Evolutionary conservation across 1,140 invertebrate species (phyloP).

Genomic region (Lycorma delicatula): DNA sequence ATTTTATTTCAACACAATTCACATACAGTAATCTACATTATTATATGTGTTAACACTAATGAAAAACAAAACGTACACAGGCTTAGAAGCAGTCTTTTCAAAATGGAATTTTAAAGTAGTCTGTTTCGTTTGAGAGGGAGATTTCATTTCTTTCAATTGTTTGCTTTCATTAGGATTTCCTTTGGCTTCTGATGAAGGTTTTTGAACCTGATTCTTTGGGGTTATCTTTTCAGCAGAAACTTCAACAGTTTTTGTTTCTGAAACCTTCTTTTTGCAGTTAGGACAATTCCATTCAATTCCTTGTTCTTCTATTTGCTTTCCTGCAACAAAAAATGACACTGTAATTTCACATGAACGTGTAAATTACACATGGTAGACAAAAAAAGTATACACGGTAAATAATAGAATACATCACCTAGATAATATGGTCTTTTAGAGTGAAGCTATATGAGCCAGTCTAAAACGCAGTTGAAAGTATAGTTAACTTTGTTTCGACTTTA

Average conservation of each 20-base stretch:
- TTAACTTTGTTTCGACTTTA: too few species aligned
- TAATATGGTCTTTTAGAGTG: too few species aligned
- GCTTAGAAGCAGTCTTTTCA: not conserved
- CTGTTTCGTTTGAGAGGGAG: not conserved
- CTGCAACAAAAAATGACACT: conserved; percentile 29
- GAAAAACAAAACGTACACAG: not conserved
- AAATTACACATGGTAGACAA: not conserved
- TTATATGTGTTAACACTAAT: not conserved
- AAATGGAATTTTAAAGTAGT: not conserved
- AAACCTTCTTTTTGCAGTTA: conserved; percentile 51
- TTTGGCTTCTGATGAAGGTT: not conserved
- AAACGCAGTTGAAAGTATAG: too few species aligned
- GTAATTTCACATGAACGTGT: not conserved
- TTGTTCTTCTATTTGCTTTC: conserved; percentile 79
- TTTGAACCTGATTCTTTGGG: not conserved
- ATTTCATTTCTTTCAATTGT: not conserved
- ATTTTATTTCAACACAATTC: too few species aligned
- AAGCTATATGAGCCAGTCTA: too few species aligned
- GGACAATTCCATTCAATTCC: conserved; percentile 88
- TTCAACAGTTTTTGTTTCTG: conserved; percentile 11
- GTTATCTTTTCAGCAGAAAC: not conserved
- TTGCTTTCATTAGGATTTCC: not conserved
- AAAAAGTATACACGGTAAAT: too few species aligned
- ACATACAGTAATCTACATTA: too few species aligned
- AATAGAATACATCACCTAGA: too few species aligned